Evolutionary conservation across 2,113 vertebrate genomes (phyloP).

Genomic region (Apeltes quadracus): DNA sequence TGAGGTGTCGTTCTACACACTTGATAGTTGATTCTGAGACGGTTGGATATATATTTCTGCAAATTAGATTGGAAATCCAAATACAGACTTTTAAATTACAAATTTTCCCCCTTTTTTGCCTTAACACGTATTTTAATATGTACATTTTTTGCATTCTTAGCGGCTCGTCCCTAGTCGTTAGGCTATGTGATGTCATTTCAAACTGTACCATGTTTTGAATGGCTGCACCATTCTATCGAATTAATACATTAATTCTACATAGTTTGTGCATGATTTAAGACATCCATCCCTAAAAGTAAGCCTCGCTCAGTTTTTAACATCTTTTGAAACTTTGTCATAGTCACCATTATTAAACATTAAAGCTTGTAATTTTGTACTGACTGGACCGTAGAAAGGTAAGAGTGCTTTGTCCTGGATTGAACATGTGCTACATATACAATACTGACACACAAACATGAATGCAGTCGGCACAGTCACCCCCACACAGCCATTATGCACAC

Average conservation of each 20-base stretch:
- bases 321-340: conserved; percentile 5
- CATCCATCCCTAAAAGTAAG: conserved; percentile 2
- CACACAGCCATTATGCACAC: conserved; percentile 32
- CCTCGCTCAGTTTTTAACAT: not conserved
- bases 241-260: not conserved
- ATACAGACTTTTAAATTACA: not conserved
- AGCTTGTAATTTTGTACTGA: conserved; percentile 7
- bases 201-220: not conserved
- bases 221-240: not conserved
- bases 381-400: not conserved
- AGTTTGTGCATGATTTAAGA: not conserved
- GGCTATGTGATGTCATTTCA: not conserved
- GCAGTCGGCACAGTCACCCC: conserved; percentile 10
- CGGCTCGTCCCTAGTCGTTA: not conserved
- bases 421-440: not conserved
- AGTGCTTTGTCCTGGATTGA: conserved; percentile 4
- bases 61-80: not conserved
- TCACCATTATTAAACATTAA: conserved; percentile 4
- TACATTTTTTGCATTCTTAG: not conserved
- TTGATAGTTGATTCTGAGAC: conserved; percentile 5
- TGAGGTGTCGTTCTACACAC: not conserved
- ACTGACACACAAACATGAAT: conserved; percentile 14
- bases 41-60: conserved; percentile 10
- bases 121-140: not conserved
- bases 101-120: not conserved